Percentiles rank a stretch among this genome's conserved stretches.
These are phyloP conservation scores for Cataglyphis rosenhaueri DNA, from an alignment of 2,888 invertebrate species.

Conservation along the genomic window DNA sequence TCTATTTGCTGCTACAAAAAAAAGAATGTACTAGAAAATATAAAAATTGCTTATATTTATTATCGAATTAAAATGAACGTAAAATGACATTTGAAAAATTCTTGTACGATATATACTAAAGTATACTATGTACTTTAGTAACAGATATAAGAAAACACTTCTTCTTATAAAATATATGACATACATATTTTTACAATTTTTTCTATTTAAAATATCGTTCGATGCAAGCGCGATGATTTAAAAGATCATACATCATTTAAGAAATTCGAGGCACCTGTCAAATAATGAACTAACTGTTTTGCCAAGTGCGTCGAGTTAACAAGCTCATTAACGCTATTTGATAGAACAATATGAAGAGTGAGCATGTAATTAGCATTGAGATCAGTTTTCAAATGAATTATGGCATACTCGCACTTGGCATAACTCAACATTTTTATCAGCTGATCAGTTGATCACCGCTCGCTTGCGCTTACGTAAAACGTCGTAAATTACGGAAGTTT, in stretches of 20 bases:
- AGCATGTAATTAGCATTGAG: conserved; percentile 26
- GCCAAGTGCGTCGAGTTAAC: conserved; percentile 29
- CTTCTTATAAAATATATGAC: neutral
- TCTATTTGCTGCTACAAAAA: neutral
- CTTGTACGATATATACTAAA: neutral
- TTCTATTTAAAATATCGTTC: neutral
- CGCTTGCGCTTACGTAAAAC: conserved; percentile 9
- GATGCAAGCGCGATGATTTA: conserved; percentile 6
- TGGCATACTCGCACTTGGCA: conserved; percentile 17
- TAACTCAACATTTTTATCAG: conserved; percentile 48
- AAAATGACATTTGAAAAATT: conserved; percentile 4
- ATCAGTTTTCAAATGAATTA: conserved; percentile 21
- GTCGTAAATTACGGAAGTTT: conserved; percentile 27
- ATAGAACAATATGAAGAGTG: conserved; percentile 25
- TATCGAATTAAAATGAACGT: neutral
- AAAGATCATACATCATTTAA: conserved; percentile 6
- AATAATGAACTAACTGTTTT: conserved; percentile 31
- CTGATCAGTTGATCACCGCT: conserved; percentile 12
- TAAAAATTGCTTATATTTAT: neutral
- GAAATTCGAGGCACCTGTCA: neutral
- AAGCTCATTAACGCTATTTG: conserved; percentile 43
- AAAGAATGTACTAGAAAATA: neutral
- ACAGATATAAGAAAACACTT: neutral
- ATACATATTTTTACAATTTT: neutral
- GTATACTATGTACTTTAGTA: neutral